Conservation (phyloP, 1,140 invertebrate genomes). For the Pseudomyrmex flavicornis region DNA sequence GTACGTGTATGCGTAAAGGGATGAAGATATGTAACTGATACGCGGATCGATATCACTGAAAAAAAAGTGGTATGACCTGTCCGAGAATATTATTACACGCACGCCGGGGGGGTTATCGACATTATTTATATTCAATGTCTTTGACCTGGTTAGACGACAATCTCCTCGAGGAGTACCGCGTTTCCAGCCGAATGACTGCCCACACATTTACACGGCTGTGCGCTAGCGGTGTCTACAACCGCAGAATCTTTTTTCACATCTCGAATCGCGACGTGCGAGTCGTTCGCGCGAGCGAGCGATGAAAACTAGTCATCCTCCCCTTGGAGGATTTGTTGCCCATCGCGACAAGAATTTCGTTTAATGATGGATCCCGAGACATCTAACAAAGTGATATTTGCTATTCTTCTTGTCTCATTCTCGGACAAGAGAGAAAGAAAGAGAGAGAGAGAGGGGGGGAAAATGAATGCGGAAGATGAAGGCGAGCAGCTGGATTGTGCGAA, state of each 20-base stretch:
- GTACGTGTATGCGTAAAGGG: not conserved
- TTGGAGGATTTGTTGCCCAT: not conserved
- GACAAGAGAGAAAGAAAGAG: too few species aligned
- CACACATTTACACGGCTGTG: slow-evolving; percentile 1
- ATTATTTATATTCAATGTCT: slow-evolving; percentile 48
- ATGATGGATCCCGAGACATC: slow-evolving; percentile 12
- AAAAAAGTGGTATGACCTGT: slow-evolving; percentile 33
- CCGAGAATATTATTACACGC: slow-evolving; percentile 22
- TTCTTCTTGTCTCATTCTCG: not conserved
- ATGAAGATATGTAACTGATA: not conserved
- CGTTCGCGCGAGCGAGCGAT: slow-evolving; percentile 1
- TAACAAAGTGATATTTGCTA: not conserved
- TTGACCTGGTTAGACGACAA: slow-evolving; percentile 48
- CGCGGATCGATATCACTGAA: not conserved
- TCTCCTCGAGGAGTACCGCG: slow-evolving; percentile 24
- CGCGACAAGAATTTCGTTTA: slow-evolving; percentile 8
- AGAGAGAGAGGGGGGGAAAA: not conserved
- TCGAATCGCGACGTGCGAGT: slow-evolving; percentile 31
- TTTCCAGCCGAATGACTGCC: slow-evolving; percentile 40
- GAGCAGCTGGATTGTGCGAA: slow-evolving; percentile 13
- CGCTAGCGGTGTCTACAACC: slow-evolving; percentile 51
- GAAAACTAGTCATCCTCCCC: slow-evolving; percentile 4
- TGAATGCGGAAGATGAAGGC: slow-evolving; percentile 42
- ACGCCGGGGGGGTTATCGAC: not conserved
- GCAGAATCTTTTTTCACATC: slow-evolving; percentile 43